Evolutionary conservation across 2,113 vertebrate genomes (phyloP).

Genomic region (Corythornis madagascariensis): DNA sequence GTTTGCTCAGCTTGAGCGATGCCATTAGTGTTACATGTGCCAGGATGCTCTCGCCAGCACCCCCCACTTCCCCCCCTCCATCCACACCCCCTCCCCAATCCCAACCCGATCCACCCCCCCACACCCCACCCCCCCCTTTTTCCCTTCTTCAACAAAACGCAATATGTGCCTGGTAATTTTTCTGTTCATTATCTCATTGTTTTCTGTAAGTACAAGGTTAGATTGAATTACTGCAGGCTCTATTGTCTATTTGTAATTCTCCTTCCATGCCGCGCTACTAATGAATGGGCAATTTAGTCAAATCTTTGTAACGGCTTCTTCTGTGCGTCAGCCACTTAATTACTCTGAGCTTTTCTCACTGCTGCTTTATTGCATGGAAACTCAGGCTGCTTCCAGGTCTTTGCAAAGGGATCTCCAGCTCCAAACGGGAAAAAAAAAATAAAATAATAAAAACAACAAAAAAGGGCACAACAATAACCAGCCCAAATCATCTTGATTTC

Average conservation of each 20-base stretch:
- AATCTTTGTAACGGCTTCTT: slow-evolving; percentile 93
- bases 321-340: slow-evolving; percentile 93
- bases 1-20: slow-evolving; percentile 86
- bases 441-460: neutral
- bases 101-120: neutral
- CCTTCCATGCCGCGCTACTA: slow-evolving; percentile 89
- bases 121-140: neutral
- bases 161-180: slow-evolving; percentile 92
- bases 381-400: slow-evolving; percentile 76
- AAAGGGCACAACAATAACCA: neutral
- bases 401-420: slow-evolving; percentile 68
- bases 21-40: slow-evolving; percentile 82
- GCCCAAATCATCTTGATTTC: neutral
- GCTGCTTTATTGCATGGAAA: slow-evolving; percentile 84
- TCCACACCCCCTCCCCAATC: neutral
- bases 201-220: slow-evolving; percentile 99
- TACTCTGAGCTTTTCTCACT: slow-evolving; percentile 87
- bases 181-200: slow-evolving; percentile 98
- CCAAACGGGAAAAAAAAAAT: neutral
- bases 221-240: slow-evolving; percentile 97
- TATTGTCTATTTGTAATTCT: slow-evolving; percentile 92
- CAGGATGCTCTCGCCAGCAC: slow-evolving; percentile 46
- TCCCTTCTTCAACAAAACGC: slow-evolving; percentile 75
- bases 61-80: slow-evolving; percentile 19
- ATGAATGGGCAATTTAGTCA: slow-evolving; percentile 99